Conservation (phyloP, 2,888 invertebrate species). For the Anticlea derivata region DNA sequence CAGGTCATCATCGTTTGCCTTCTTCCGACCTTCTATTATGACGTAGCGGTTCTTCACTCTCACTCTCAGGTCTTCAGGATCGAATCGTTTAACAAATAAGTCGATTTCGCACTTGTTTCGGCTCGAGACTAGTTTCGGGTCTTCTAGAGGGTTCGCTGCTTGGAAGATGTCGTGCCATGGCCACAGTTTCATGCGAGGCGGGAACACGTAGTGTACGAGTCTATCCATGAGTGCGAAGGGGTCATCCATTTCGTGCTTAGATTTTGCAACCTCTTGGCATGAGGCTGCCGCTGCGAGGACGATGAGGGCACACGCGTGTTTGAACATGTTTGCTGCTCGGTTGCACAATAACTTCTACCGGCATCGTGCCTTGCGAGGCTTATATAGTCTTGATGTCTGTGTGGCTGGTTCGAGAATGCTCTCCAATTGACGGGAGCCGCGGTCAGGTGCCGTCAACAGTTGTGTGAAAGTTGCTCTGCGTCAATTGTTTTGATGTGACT, state of each 20-base stretch:
- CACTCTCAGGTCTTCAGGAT: slow-evolving; percentile 69
- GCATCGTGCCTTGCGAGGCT: slow-evolving; percentile 47
- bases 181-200: slow-evolving; percentile 53
- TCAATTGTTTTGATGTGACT: slow-evolving; percentile 30
- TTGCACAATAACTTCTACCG: slow-evolving; percentile 54
- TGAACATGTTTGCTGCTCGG: slow-evolving; percentile 57
- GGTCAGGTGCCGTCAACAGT: slow-evolving; percentile 67
- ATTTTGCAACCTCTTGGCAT: slow-evolving; percentile 42
- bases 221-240: slow-evolving; percentile 67
- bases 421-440: slow-evolving; percentile 68
- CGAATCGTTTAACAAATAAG: slow-evolving; percentile 65
- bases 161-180: slow-evolving; percentile 72
- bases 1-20: slow-evolving; percentile 53
- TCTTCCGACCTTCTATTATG: slow-evolving; percentile 68
- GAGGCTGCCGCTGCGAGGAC: slow-evolving; percentile 49
- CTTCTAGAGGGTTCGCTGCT: slow-evolving; percentile 64
- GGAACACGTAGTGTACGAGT: slow-evolving; percentile 57
- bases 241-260: slow-evolving; percentile 47
- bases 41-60: slow-evolving; percentile 73
- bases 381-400: slow-evolving; percentile 68
- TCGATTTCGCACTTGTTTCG: slow-evolving; percentile 62
- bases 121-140: slow-evolving; percentile 68
- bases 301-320: slow-evolving; percentile 53
- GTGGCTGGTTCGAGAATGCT: slow-evolving; percentile 69
- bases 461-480: slow-evolving; percentile 47